Evolutionary conservation across 2,888 invertebrate genomes (phyloP), one percentile per base, ranked within the genome.

Genomic region (Tortricodes alternella): DNA sequence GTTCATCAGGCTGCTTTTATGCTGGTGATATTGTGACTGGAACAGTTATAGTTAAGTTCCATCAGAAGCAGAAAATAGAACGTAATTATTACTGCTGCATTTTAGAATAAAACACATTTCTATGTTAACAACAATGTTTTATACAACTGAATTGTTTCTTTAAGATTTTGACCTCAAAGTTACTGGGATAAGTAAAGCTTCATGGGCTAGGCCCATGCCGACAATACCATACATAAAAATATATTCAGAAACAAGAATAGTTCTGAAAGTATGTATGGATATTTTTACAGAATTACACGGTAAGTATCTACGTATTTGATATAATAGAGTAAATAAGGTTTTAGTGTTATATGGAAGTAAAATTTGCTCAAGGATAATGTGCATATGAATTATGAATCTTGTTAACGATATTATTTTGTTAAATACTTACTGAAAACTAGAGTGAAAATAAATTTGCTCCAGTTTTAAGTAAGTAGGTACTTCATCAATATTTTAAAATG

Each of bases 1-100:
- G 82, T 65, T 76, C 79, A 11, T 80, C 78, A 29, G 82, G 77
- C 51, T 74, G 71, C 63, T 79, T 86, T 67, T 86, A 85, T 58
- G 73, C 83, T 7, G 89, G 88, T 58, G 82, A 86, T 67, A 79
- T 88, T 46, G 83, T 89, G 32, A 88, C 89, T 32, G 89, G 89
- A 60, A 72, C 71, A 4, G 73, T 87, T n/a, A 67, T 74, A 46
- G 62, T 89, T 60, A 78, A 84, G 59, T 74, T 85, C 60, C 73
- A 78, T 38, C 75, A 77, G 60, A 73, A 74, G 55, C 71, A 74
- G 57, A 78, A 79, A 68, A 66, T 88, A 57, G 73, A 83, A 67
- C 65, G 89, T 89, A 78, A 38, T 19, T 24, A 19, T 41, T 38
- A 64, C 53, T 50, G 51, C 51, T 34, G 23, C 46, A 38, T 35